Base-by-base conservation (phyloP, 2,888 invertebrate genomes). In the Drosophila sordidula region DNA sequence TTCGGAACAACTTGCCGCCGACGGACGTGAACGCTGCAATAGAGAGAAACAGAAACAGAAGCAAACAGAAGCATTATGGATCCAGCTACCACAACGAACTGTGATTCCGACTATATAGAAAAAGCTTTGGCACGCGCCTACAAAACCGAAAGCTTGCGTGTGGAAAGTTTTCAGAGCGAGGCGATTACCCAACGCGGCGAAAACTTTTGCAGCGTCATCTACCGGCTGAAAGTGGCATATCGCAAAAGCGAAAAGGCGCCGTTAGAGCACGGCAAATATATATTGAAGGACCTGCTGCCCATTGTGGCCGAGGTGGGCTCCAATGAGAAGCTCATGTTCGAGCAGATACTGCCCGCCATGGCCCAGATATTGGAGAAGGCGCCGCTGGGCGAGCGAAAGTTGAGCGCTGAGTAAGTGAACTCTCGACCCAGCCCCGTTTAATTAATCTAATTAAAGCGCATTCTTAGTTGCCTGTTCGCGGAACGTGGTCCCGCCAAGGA, bases 191-290 rank as follows among this genome's bases (percentile, higher is more conserved):
- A 78, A n/a, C 36, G 26, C 49, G 91, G 90, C 29, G 90, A 90
- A 14, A 90, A 91, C 69, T 91, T 86, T 61, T 91, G 89, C 59
- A 91, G 91, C 71, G 72, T 72, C 65, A 89, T 90, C 70, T 90
- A 89, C 50, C 78, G 80, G 22, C 56, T 76, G 12, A 58, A 70
- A 4, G 75, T 89, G 0, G 39, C 58, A 45, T 90, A 71, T 47
- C 71, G 73, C n/a, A 70, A 57, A 22, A 44, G 22, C 12, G 29
- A 54, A 32, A 56, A 46, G 39, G 55, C 47, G 9, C 49, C 50
- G 11, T 6, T 70, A 16, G 75, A 81, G 42, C 62, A 59, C 0
- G 75, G 49, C 1, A 61, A 39, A 1, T 79, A 78, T 6, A 74
- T 90, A 14, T 39, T 90, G 0, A 90, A 90, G 57, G 83, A 89